Evolutionary conservation across 1,140 invertebrate genomes (phyloP).

Genomic region (Platorchestia sp.): DNA sequence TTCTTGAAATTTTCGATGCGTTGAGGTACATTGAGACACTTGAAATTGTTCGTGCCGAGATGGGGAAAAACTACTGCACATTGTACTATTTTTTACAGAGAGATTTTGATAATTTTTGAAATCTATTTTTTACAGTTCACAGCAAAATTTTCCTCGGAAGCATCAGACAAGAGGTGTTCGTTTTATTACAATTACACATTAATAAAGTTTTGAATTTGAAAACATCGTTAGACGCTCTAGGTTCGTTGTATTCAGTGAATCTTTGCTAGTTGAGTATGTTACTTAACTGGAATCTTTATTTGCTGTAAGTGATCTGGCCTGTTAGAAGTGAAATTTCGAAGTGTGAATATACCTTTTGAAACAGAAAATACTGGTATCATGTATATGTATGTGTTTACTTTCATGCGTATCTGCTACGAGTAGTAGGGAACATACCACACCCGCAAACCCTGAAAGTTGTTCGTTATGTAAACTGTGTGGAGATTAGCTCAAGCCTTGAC

Average conservation of each 20-base stretch:
- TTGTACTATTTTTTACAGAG: neutral
- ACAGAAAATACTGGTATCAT: too few relatives aligned
- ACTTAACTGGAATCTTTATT: neutral
- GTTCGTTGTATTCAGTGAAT: neutral
- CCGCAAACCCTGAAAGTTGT: too few relatives aligned
- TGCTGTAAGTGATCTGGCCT: too few relatives aligned
- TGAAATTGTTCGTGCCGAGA: neutral
- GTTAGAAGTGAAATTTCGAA: too few relatives aligned
- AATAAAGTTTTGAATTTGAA: neutral
- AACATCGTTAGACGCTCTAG: neutral
- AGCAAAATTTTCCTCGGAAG: too few relatives aligned
- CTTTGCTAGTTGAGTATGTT: neutral
- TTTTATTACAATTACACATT: neutral
- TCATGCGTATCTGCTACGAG: too few relatives aligned
- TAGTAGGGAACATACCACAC: too few relatives aligned
- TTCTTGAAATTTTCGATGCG: neutral
- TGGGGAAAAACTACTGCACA: neutral
- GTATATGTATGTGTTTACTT: too few relatives aligned
- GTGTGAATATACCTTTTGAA: too few relatives aligned
- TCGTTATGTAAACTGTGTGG: too few relatives aligned
- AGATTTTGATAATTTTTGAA: neutral
- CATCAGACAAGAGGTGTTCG: neutral
- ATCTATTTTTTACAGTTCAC: too few relatives aligned
- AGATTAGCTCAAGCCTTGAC: too few relatives aligned
- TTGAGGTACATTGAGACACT: neutral